These are phyloP conservation scores for Lerema accius DNA, from an alignment of 1,140 invertebrate species.

Conservation along the genomic window DNA sequence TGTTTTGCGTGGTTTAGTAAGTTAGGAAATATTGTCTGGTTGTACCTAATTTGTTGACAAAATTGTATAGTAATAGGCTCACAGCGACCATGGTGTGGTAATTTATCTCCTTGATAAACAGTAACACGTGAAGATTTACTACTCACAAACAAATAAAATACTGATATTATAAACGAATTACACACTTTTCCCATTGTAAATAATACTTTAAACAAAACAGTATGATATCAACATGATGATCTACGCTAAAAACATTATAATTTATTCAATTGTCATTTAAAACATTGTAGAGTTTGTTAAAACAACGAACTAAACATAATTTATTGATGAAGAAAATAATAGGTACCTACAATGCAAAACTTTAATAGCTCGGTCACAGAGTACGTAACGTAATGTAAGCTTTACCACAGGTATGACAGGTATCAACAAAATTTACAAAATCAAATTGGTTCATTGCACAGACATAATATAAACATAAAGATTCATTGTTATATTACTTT, in stretches of 20 bases:
- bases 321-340: background rate
- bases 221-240: conserved; percentile 20
- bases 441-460: too few species aligned
- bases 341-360: too few species aligned
- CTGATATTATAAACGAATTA: conserved; percentile 53
- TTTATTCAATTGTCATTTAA: conserved; percentile 11
- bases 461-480: too few species aligned
- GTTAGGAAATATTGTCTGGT: conserved; percentile 98
- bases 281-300: background rate
- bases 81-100: conserved; percentile 92
- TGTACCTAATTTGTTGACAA: conserved; percentile 96
- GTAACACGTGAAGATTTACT: conserved; percentile 69
- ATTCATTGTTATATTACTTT: too few species aligned
- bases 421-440: too few species aligned
- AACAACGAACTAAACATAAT: conserved; percentile 9
- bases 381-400: too few species aligned
- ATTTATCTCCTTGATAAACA: conserved; percentile 80
- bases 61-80: conserved; percentile 96
- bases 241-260: conserved; percentile 11
- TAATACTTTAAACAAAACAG: conserved; percentile 15
- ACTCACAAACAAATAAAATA: conserved; percentile 61
- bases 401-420: too few species aligned
- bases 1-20: conserved; percentile 96
- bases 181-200: conserved; percentile 56
- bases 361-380: background rate